Evolutionary conservation across 2,888 invertebrate genomes (phyloP).

Genomic region (Ophion ventricosus): DNA sequence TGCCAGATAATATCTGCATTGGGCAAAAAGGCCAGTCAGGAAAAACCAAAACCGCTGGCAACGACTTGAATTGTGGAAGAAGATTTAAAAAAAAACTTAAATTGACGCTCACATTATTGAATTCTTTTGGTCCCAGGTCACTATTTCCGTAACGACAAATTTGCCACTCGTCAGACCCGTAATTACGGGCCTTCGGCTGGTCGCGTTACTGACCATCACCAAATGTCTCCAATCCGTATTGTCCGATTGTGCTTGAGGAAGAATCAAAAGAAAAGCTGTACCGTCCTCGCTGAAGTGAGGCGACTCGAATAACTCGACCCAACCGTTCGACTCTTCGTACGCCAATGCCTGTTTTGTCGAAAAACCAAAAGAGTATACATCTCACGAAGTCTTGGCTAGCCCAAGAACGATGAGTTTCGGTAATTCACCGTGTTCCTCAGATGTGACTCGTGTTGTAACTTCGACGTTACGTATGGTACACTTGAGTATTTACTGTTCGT

Average conservation of each 20-base stretch:
- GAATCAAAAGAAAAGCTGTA: constrained; percentile 88
- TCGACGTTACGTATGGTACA: too few relatives aligned
- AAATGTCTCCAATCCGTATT: constrained; percentile 88
- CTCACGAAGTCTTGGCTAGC: not conserved
- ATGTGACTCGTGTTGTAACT: too few relatives aligned
- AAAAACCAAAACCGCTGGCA: not conserved
- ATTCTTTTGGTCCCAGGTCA: constrained; percentile 88
- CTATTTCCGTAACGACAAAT: constrained; percentile 89
- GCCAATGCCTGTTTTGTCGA: constrained; percentile 72
- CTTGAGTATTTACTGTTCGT: too few relatives aligned
- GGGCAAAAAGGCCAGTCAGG: not conserved
- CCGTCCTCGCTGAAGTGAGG: constrained; percentile 89
- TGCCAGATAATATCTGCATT: constrained; percentile 92
- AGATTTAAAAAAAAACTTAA: not conserved
- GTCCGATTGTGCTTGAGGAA: constrained; percentile 87
- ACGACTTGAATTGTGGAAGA: not conserved
- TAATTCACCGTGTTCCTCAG: too few relatives aligned
- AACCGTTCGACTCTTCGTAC: constrained; percentile 85
- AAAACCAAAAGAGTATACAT: constrained; percentile 14
- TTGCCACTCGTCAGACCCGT: constrained; percentile 86
- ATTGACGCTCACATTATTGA: constrained; percentile 87
- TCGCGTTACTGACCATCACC: constrained; percentile 84
- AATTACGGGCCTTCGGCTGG: constrained; percentile 78
- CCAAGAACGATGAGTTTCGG: too few relatives aligned
- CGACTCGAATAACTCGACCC: constrained; percentile 91